phyloP scores from a whole-genome alignment of 2,888 invertebrate genomes.

The Leptopilina myrica region DNA sequence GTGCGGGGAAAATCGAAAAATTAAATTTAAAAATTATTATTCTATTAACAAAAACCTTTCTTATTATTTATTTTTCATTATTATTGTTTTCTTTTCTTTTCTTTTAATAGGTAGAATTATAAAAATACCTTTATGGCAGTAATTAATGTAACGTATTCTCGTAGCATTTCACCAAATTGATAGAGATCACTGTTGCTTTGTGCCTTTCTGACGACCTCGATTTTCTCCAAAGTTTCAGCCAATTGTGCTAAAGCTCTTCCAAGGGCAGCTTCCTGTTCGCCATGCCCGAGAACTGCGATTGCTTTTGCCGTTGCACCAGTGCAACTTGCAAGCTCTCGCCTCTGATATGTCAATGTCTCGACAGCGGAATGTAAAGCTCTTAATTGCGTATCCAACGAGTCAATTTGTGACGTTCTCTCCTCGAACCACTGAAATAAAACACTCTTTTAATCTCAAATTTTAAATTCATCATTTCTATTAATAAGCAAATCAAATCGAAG shows the following conservation, averaged over 20 bases:
- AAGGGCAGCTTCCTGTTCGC: constrained; percentile 94
- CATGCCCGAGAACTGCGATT: constrained; percentile 92
- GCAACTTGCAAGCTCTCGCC: constrained; percentile 88
- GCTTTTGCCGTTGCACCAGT: constrained; percentile 92
- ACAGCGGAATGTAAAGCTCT: constrained; percentile 91
- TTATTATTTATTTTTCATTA: no score
- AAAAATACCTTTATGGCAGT: constrained; percentile 88
- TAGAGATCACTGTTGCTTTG: constrained; percentile 97
- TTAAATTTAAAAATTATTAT: no score
- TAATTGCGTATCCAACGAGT: constrained; percentile 92
- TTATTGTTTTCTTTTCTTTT: no score
- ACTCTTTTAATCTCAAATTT: not conserved
- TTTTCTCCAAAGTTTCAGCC: constrained; percentile 85
- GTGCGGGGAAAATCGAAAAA: constrained; percentile 50
- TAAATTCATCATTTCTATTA: not conserved
- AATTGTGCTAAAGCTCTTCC: constrained; percentile 93
- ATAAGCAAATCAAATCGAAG: constrained; percentile 11
- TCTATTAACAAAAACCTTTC: no score
- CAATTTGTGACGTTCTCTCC: constrained; percentile 94
- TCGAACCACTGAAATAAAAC: constrained; percentile 94
- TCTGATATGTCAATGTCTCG: constrained; percentile 90
- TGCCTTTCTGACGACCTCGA: constrained; percentile 91
- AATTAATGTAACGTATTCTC: constrained; percentile 95
- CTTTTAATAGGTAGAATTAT: no score
- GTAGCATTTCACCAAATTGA: constrained; percentile 94